Percentiles rank a stretch among this genome's conserved stretches.
Evolutionary conservation across 2,888 invertebrate species (phyloP).

Genomic region (Actias luna): DNA sequence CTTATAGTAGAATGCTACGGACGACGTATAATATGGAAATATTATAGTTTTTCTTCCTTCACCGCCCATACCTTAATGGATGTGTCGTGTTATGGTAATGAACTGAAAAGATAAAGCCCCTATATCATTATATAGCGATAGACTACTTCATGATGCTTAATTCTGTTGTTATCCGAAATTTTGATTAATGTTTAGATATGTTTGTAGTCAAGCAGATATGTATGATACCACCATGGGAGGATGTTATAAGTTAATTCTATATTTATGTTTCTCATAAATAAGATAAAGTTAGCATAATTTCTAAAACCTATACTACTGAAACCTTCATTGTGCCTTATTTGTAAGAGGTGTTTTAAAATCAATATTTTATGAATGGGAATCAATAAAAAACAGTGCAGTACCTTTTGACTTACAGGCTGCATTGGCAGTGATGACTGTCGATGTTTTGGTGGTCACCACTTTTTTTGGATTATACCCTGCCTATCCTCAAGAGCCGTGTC

Average conservation of each 20-base stretch:
- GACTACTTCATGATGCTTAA: conserved; percentile 27
- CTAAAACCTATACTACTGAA: too few relatives aligned
- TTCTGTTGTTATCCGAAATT: conserved; percentile 17
- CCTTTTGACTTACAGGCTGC: too few relatives aligned
- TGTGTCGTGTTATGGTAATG: conserved; percentile 80
- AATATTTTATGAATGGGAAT: too few relatives aligned
- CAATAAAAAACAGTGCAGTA: too few relatives aligned
- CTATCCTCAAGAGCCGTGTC: too few relatives aligned
- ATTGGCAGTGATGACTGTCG: too few relatives aligned
- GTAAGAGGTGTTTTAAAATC: too few relatives aligned
- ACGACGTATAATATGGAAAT: neutral
- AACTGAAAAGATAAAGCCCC: conserved; percentile 57
- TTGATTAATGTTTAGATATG: conserved; percentile 32
- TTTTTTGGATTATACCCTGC: too few relatives aligned
- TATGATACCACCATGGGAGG: neutral
- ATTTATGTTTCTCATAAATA: too few relatives aligned
- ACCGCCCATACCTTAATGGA: conserved; percentile 71
- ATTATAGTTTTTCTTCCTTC: conserved; percentile 35
- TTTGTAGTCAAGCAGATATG: conserved; percentile 18
- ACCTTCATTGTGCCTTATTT: too few relatives aligned
- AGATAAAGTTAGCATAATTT: too few relatives aligned
- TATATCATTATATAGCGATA: conserved; percentile 67
- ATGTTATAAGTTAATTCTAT: neutral
- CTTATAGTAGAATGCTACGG: neutral
- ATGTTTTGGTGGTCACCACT: too few relatives aligned